These are phyloP conservation scores for Elgaria multicarinata DNA, from an alignment of 2,113 vertebrate species.

Conservation along the genomic window DNA sequence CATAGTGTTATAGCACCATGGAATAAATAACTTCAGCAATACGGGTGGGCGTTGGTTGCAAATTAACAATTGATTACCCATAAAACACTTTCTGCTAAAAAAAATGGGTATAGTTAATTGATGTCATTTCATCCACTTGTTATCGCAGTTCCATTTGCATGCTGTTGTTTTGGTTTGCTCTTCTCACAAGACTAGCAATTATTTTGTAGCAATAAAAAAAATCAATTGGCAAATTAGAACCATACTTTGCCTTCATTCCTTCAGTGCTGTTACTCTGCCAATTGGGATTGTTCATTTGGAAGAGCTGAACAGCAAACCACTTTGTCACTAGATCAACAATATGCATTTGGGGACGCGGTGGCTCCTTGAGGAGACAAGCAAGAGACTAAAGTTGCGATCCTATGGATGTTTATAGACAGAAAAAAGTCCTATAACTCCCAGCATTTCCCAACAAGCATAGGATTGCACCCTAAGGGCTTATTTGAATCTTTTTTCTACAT, in stretches of 20 bases:
- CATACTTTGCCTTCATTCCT: not conserved
- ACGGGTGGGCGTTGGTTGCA: conserved; percentile 65
- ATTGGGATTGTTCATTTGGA: not conserved
- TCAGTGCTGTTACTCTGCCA: not conserved
- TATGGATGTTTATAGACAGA: no score
- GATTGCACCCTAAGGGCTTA: no score
- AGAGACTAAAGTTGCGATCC: not conserved
- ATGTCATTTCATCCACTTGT: conserved; percentile 40
- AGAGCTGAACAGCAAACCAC: not conserved
- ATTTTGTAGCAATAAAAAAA: conserved; percentile 3
- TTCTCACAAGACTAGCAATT: conserved; percentile 14
- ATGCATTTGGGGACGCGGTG: rapidly evolving
- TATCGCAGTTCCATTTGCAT: conserved; percentile 39
- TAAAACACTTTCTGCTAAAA: conserved; percentile 61
- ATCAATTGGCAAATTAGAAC: not conserved
- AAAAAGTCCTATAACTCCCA: no score
- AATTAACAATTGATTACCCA: conserved; percentile 71
- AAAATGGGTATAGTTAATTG: conserved; percentile 38
- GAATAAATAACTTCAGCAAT: conserved; percentile 63
- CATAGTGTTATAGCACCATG: not conserved
- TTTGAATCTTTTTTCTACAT: not conserved
- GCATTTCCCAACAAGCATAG: no score
- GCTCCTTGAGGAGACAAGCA: not conserved
- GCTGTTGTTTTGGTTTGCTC: conserved; percentile 42
- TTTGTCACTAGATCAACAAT: not conserved